Conservation (phyloP, 2,888 invertebrate genomes). For the Asteroscopus sphinx region DNA sequence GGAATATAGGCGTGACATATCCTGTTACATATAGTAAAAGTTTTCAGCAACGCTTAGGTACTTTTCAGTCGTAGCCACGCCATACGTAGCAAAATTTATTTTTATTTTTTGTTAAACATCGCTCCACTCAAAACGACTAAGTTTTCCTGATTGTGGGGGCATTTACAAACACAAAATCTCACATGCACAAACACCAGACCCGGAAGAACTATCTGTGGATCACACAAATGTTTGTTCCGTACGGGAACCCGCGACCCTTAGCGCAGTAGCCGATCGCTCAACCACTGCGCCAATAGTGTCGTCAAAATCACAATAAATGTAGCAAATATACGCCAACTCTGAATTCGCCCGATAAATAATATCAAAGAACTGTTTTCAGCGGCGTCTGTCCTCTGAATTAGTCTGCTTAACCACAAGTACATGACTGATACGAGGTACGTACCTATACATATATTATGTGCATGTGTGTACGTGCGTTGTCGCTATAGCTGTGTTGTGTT, state of each 20-base stretch:
- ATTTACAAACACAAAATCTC: too few relatives aligned
- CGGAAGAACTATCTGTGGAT: too few relatives aligned
- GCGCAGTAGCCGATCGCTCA: too few relatives aligned
- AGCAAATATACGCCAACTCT: background rate
- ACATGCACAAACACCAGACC: too few relatives aligned
- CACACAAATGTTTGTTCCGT: too few relatives aligned
- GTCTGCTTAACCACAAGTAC: conserved; percentile 49
- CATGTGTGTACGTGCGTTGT: conserved; percentile 32
- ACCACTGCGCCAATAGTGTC: too few relatives aligned
- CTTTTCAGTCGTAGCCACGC: conserved; percentile 35
- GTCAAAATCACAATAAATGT: conserved; percentile 2
- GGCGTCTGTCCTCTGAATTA: conserved; percentile 45
- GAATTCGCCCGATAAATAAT: conserved; percentile 34
- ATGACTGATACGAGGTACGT: conserved; percentile 33
- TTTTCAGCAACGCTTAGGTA: conserved; percentile 29
- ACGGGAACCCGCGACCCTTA: too few relatives aligned
- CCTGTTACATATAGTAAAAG: conserved; percentile 20
- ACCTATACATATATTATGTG: conserved; percentile 20
- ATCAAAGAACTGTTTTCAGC: conserved; percentile 39
- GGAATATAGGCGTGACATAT: conserved; percentile 5
- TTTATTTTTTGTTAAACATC: too few relatives aligned
- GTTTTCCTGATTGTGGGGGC: too few relatives aligned
- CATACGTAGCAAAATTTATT: too few relatives aligned
- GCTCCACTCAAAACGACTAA: too few relatives aligned
- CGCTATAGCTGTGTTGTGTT: conserved; percentile 50